Conservation (phyloP, 2,797 vertebrate genomes). For the Scyliorhinus canicula region DNA sequence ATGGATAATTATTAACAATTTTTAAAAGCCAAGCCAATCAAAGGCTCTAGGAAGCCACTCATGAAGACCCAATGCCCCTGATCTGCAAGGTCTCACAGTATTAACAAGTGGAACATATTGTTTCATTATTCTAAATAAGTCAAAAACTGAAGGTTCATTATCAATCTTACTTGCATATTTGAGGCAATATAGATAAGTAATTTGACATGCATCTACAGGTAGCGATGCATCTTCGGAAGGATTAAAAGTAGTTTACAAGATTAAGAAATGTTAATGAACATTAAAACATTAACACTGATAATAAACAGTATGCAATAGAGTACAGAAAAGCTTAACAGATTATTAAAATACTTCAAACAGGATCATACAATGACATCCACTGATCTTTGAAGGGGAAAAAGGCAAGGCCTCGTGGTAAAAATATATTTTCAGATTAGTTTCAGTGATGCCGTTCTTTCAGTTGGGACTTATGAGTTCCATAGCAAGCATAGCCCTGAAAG, state of each 20-base stretch:
- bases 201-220: neutral
- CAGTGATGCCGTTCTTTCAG: neutral
- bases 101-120: neutral
- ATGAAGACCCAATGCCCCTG: neutral
- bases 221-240: neutral
- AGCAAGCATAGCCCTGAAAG: neutral
- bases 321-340: neutral
- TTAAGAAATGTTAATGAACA: neutral
- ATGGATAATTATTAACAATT: neutral
- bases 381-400: neutral
- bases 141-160: neutral
- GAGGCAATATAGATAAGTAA: neutral
- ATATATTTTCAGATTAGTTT: neutral
- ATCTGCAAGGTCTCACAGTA: neutral
- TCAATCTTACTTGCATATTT: neutral
- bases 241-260: neutral
- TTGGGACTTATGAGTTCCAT: neutral
- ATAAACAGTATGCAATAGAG: neutral
- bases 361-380: neutral
- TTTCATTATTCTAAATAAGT: neutral
- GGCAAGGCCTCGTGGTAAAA: neutral
- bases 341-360: neutral
- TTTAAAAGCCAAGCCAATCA: neutral
- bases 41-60: neutral
- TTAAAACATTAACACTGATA: neutral